These are phyloP conservation scores for Pheosia tremula DNA, from an alignment of 2,888 invertebrate species.

Conservation along the genomic window DNA sequence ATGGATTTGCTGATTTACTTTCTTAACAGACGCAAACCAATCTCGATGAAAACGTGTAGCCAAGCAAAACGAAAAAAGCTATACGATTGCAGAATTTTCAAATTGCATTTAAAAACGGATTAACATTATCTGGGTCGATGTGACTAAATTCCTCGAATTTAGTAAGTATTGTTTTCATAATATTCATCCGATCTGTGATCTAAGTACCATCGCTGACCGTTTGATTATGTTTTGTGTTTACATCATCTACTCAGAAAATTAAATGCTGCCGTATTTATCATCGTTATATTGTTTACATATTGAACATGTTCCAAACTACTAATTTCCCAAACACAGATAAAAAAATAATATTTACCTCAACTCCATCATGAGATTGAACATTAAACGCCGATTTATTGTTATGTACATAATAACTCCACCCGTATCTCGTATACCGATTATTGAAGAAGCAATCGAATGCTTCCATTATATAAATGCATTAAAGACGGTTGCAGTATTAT, in stretches of 20 bases:
- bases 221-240: slow-evolving; percentile 24
- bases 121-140: slow-evolving; percentile 18
- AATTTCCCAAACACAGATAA: not conserved
- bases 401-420: not conserved
- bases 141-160: slow-evolving; percentile 11
- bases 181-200: slow-evolving; percentile 26
- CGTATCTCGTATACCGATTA: not conserved
- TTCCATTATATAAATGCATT: not conserved
- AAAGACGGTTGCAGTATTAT: not conserved
- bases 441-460: not conserved
- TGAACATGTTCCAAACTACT: too few relatives aligned
- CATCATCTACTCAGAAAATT: slow-evolving; percentile 9
- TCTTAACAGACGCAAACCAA: not conserved
- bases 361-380: not conserved
- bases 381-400: not conserved
- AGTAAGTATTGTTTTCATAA: slow-evolving; percentile 37
- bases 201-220: slow-evolving; percentile 27
- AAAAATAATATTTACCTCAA: not conserved
- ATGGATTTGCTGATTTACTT: slow-evolving; percentile 5
- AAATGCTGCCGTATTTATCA: not conserved
- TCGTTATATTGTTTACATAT: not conserved
- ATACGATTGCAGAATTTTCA: not conserved
- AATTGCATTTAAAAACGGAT: slow-evolving; percentile 5
- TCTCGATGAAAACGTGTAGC: slow-evolving; percentile 1
- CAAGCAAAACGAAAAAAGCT: slow-evolving; percentile 4